A percentile compares a stretch with the other conserved stretches of the same genome.
These are phyloP conservation scores for Dissostichus mawsoni DNA, from an alignment of 2,113 vertebrate species.

Conservation along the genomic window DNA sequence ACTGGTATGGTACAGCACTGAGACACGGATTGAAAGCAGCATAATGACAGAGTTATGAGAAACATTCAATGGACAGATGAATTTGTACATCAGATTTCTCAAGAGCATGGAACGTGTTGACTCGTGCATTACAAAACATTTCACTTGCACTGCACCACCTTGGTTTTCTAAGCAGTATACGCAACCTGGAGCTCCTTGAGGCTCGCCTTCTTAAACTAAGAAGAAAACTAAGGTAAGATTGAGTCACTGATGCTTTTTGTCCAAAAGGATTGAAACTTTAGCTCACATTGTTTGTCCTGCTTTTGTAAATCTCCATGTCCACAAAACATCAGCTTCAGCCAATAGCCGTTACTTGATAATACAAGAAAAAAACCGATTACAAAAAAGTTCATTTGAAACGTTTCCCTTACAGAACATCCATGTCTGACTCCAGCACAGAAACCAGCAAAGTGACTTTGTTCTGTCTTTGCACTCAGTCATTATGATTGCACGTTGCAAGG, in stretches of 20 bases:
- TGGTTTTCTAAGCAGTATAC: no score
- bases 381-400: not conserved
- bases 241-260: slow-evolving; percentile 29
- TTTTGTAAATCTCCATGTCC: slow-evolving; percentile 7
- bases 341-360: slow-evolving; percentile 1
- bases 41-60: no score
- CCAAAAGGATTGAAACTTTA: slow-evolving; percentile 35
- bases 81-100: no score
- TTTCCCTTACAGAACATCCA: no score
- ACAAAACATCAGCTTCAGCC: slow-evolving; percentile 16
- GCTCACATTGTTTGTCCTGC: slow-evolving; percentile 13
- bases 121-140: no score
- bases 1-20: no score
- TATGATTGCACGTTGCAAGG: slow-evolving; percentile 6
- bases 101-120: no score
- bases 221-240: not conserved
- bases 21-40: no score
- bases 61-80: no score
- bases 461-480: not conserved
- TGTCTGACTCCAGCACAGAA: not conserved
- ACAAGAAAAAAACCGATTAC: not conserved
- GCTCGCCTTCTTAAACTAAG: no score
- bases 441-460: not conserved
- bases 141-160: no score
- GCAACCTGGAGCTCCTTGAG: no score